Evolutionary conservation across 2,797 vertebrate species (phyloP).

Genomic region (Hafferia zeledoni): DNA sequence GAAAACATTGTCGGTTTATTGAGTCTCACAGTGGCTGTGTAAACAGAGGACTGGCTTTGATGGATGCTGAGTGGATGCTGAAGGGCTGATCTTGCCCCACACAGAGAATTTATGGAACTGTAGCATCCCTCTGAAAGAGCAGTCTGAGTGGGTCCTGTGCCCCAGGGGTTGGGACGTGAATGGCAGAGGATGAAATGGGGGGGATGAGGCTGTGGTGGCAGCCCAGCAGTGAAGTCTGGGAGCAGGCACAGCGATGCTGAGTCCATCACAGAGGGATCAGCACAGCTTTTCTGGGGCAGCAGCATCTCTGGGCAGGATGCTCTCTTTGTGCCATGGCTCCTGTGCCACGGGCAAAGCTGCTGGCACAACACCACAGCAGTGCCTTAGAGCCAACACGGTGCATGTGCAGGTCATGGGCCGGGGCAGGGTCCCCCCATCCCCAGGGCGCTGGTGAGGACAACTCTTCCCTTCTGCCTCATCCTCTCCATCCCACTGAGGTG

Average conservation of each 20-base stretch:
- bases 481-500: not conserved
- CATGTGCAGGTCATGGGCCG: fast-evolving
- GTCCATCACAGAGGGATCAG: no score
- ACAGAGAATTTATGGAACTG: not conserved
- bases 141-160: not conserved
- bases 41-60: not conserved
- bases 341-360: not conserved
- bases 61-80: not conserved
- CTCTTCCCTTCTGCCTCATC: not conserved
- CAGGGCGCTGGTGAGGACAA: fast-evolving
- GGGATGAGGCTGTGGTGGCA: not conserved
- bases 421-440: not conserved
- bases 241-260: not conserved
- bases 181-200: not conserved
- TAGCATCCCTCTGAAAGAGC: not conserved
- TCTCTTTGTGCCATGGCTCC: not conserved
- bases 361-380: fast-evolving
- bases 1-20: not conserved
- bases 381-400: fast-evolving
- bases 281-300: not conserved
- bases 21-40: not conserved
- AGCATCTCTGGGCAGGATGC: not conserved
- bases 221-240: not conserved
- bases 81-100: not conserved
- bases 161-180: fast-evolving